A percentile compares a stretch with the other conserved stretches of the same genome.
phyloP scores from a whole-genome alignment of 2,797 vertebrate species.

The Sebastes nivosus region DNA sequence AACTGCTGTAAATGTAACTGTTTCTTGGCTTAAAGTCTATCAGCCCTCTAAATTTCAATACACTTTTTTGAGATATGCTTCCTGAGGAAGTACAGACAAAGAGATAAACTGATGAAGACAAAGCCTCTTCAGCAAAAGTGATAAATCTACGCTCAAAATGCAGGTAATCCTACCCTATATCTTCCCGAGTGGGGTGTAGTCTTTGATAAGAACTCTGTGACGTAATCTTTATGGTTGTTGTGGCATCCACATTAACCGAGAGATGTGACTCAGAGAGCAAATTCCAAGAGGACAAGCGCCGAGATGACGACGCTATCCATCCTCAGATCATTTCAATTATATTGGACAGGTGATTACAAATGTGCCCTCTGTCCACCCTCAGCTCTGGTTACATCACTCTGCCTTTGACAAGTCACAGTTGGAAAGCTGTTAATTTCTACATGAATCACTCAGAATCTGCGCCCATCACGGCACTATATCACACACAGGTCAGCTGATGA shows the following conservation, averaged over 20 bases:
- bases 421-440: neutral
- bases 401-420: neutral
- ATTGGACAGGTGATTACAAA: neutral
- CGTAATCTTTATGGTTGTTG: neutral
- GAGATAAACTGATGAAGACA: neutral
- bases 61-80: neutral
- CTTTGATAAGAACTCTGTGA: neutral
- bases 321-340: neutral
- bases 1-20: neutral
- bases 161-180: neutral
- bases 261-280: neutral
- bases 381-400: neutral
- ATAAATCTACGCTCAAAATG: neutral
- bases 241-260: neutral
- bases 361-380: neutral
- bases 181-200: neutral
- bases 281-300: neutral
- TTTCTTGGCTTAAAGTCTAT: neutral
- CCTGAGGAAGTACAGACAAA: neutral
- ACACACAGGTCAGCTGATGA: conserved; percentile 9
- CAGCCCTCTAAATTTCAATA: neutral
- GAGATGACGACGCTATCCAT: neutral
- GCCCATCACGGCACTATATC: neutral
- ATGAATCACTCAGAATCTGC: conserved; percentile 20
- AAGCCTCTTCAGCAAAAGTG: neutral